Base-by-base conservation (phyloP, 92 coral and sea anemone species). In the Epizoanthus ramosus region DNA sequence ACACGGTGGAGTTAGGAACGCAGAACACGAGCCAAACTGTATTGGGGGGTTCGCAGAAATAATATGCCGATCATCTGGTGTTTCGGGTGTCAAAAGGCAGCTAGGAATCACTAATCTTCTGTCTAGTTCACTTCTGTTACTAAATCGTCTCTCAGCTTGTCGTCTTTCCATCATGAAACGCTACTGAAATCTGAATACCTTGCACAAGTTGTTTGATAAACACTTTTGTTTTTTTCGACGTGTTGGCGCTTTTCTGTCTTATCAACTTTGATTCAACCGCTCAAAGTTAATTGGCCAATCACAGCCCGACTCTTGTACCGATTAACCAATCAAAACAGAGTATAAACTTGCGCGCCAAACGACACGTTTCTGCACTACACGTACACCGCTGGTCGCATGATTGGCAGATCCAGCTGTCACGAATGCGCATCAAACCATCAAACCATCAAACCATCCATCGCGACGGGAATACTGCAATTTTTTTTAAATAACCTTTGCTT, bases 221-320 rank as follows among this genome's bases (percentile, higher is more conserved):
- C 63, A 77, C 56, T 77, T 58, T 1, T 77, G 54, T 59, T 76
- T 76, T 76, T 14, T 8, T 19, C 81, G 54, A 64, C 81, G 43
- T 54, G 58, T 60, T n/a, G 23, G n/a, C 57, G 58, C 80, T 64
- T 60, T 75, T 75, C 60, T 74, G 66, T 57, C 64, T 41, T 37
- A 1, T 7, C 3, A 74, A 33, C 68, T 77, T 77, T 77, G 82
- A 77, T 35, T 77, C 57, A 77, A 77, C 82, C 82, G 82, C 82
- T 43, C 52, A 41, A 77, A 77, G 19, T 33, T 18, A 4, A 77
- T 37, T 3, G 60, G 71, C 82, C 82, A 77, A 77, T 77, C 71
- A 77, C 45, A 77, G 16, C n/a, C 45, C 43, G 50, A 37, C 8
- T 39, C 0, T 0, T 22, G n/a, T 4, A 3, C 12, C 4, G 6